phyloP scores from a whole-genome alignment of 2,797 vertebrate species.

The Rhynchotus rufescens region DNA sequence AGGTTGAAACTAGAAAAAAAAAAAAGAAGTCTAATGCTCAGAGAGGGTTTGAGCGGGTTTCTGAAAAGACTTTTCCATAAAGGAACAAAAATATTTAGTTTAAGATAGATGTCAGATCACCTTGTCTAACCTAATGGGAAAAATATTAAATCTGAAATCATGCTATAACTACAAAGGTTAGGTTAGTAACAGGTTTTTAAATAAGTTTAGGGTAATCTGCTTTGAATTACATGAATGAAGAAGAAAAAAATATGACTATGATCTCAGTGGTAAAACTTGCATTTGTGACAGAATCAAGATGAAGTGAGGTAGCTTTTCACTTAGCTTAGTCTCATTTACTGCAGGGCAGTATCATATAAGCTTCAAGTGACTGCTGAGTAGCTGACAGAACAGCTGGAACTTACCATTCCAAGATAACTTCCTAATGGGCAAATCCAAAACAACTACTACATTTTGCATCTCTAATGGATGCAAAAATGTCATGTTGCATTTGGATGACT shows the following conservation, averaged over 20 bases:
- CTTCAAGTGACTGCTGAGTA: not conserved
- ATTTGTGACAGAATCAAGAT: not conserved
- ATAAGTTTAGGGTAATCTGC: not conserved
- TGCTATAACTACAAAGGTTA: not conserved
- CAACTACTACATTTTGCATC: not conserved
- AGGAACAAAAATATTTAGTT: not conserved
- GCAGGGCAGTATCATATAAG: not conserved
- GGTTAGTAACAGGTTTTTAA: not conserved
- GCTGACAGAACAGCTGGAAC: not conserved
- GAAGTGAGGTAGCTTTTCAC: not conserved
- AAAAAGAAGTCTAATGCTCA: not conserved
- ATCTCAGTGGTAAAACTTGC: not conserved
- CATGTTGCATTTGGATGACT: not conserved
- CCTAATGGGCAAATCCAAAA: conserved; percentile 4
- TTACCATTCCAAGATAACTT: not conserved
- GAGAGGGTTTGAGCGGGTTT: not conserved
- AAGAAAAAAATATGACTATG: not conserved
- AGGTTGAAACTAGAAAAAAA: not conserved
- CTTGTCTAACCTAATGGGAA: not conserved
- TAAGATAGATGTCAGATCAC: not conserved
- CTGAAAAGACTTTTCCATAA: not conserved
- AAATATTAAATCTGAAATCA: not conserved
- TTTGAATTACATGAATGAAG: not conserved
- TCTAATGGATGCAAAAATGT: conserved; percentile 10
- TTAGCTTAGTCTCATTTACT: not conserved